These are phyloP conservation scores for Tubulanus polymorphus DNA, from an alignment of 2,888 invertebrate genomes.

Conservation along the genomic window DNA sequence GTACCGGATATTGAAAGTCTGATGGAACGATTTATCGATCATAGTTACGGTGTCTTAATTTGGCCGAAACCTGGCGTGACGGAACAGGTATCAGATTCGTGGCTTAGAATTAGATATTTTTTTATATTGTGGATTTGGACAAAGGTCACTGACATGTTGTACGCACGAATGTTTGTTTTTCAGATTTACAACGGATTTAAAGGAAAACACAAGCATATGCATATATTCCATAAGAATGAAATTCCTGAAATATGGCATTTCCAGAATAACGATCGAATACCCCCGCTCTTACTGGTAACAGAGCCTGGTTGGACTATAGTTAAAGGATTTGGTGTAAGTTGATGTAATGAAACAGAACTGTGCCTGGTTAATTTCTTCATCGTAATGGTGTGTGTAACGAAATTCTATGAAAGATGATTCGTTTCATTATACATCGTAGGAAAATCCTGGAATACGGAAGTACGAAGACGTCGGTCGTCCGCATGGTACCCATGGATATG, in stretches of 20 bases:
- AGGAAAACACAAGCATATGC: slow-evolving; percentile 18
- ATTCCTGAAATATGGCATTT: slow-evolving; percentile 33
- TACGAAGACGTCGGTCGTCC: too few relatives aligned
- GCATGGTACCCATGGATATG: slow-evolving; percentile 34
- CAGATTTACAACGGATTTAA: slow-evolving; percentile 3
- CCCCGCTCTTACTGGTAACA: slow-evolving; percentile 32
- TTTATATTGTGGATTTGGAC: too few relatives aligned
- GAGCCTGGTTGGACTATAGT: slow-evolving; percentile 26
- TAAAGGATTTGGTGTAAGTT: too few relatives aligned
- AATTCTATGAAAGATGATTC: too few relatives aligned
- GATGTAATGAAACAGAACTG: too few relatives aligned
- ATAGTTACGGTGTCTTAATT: slow-evolving; percentile 1
- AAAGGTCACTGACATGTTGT: too few relatives aligned
- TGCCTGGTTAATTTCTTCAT: too few relatives aligned
- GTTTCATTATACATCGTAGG: too few relatives aligned
- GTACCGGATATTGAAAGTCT: neutral
- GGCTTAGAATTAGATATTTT: too few relatives aligned
- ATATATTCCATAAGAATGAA: slow-evolving; percentile 29
- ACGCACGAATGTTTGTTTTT: too few relatives aligned
- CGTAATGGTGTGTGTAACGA: too few relatives aligned
- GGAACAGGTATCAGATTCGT: slow-evolving; percentile 5
- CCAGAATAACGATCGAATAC: slow-evolving; percentile 28
- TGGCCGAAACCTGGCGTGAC: slow-evolving; percentile 11
- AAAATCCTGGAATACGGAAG: too few relatives aligned
- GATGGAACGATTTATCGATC: neutral